These are phyloP conservation scores for Epistrophe grossulariae DNA, from an alignment of 2,888 invertebrate species.

Conservation along the genomic window DNA sequence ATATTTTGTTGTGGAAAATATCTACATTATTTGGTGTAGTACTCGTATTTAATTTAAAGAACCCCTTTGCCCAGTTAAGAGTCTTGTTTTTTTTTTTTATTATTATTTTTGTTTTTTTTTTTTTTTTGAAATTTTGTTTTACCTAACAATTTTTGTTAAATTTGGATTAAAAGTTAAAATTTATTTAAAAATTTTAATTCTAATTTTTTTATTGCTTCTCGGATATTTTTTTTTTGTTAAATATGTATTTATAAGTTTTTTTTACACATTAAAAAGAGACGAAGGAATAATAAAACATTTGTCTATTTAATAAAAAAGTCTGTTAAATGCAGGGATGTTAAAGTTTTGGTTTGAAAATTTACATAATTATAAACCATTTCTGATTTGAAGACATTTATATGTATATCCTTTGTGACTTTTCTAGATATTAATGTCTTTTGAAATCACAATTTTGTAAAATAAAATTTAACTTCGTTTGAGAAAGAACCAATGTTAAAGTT, in stretches of 20 bases:
- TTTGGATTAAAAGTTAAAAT: slow-evolving; percentile 53
- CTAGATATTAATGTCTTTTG: neutral
- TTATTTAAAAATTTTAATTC: slow-evolving; percentile 56
- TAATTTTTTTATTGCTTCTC: slow-evolving; percentile 73
- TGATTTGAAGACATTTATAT: neutral
- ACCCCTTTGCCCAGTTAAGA: slow-evolving; percentile 40
- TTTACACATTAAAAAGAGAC: slow-evolving; percentile 54
- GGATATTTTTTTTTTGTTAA: slow-evolving; percentile 62
- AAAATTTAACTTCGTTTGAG: neutral
- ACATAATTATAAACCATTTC: neutral
- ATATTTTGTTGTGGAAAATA: slow-evolving; percentile 5
- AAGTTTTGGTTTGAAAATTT: neutral
- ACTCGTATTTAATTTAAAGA: slow-evolving; percentile 18
- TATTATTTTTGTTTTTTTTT: slow-evolving; percentile 60
- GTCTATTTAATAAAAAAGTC: neutral
- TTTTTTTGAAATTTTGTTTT: slow-evolving; percentile 56
- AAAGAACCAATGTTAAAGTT: neutral
- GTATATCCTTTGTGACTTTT: neutral
- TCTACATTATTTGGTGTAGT: slow-evolving; percentile 33
- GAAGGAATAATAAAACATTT: slow-evolving; percentile 40
- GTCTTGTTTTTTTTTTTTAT: slow-evolving; percentile 46
- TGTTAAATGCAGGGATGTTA: slow-evolving; percentile 27
- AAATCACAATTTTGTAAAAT: neutral
- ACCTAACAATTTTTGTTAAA: slow-evolving; percentile 37
- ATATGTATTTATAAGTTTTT: slow-evolving; percentile 29